Base-by-base conservation (phyloP, 2,797 vertebrate genomes). In the Peromyscus melanophrys region DNA sequence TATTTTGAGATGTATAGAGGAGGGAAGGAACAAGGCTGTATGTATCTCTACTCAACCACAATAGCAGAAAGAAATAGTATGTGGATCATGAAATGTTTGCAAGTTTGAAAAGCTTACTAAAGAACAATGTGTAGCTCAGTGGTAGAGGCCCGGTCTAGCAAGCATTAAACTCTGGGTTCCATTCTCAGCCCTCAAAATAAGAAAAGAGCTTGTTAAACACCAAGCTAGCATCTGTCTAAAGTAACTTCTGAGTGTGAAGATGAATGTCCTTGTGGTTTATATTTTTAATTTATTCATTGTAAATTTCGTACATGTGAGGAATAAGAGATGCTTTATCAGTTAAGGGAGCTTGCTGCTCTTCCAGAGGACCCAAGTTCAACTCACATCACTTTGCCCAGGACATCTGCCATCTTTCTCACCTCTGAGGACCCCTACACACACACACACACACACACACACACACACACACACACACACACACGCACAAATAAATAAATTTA, bases 211-310 rank as follows among this genome's bases (percentile, higher is more conserved):
- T 52, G 6, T 34, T 69, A 78, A 81, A n/a, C 88, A 31, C 73
- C 81, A 92, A 92, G n/a, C 17, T 89, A 94, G 80, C n/a, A 92
- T 83, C 90, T 92, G 25, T 91, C 59, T 78, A 89, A 89, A 88
- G 46, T 89, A 92, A 84, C 65, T 75, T 67, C 31, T 82, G 16
- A 23, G 40, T 90, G 87, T 92, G 34, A 92, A 81, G 59, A 49
- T 85, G 19, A 89, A 0, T 90, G 14, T 89, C 57, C 52, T 71
- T 67, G 9, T 81, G 78, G 46, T 59, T 95, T 73, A 37, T 94
- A 12, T 86, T 83, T 87, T 94, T 83, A 61, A 49, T 49, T n/a
- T 67, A 49, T 21, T 85, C 43, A 14, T 52, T 85, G 82, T 11
- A 49, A 85, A 21, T 49, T 46, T 34, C 17, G n/a, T 65, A 49